phyloP scores from a whole-genome alignment of 2,888 invertebrate species.

The Syrista parreyssii region DNA sequence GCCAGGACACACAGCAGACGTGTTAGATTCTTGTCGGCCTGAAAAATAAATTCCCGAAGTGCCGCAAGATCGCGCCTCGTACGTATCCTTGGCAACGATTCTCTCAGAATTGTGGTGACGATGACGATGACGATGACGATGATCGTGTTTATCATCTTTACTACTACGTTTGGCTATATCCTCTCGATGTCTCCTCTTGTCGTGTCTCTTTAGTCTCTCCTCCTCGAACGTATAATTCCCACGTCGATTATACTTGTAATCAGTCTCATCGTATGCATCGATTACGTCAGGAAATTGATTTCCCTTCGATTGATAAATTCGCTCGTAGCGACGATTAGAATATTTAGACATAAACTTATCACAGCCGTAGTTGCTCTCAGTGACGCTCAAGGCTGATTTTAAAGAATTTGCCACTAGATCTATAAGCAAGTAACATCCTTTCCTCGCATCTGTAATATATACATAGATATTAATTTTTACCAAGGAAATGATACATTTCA shows the following conservation, averaged over 20 bases:
- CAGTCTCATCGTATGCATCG: neutral
- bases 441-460: conserved; percentile 42
- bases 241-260: neutral
- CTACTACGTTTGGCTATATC: neutral
- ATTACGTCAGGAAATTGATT: neutral
- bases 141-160: neutral
- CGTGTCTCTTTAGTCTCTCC: neutral
- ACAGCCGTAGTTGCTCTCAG: neutral
- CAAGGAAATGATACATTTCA: neutral
- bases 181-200: neutral
- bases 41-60: neutral
- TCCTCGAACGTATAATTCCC: neutral
- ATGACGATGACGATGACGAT: conserved; percentile 7
- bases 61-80: neutral
- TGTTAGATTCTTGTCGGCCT: neutral
- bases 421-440: conserved; percentile 44
- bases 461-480: neutral
- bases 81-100: neutral
- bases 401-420: conserved; percentile 47
- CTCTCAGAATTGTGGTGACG: neutral
- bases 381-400: conserved; percentile 38
- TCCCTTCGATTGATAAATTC: neutral
- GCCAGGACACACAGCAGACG: neutral
- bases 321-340: neutral
- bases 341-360: neutral